Conservation (phyloP, 2,113 vertebrate genomes). For the Tenrec ecaudatus region DNA sequence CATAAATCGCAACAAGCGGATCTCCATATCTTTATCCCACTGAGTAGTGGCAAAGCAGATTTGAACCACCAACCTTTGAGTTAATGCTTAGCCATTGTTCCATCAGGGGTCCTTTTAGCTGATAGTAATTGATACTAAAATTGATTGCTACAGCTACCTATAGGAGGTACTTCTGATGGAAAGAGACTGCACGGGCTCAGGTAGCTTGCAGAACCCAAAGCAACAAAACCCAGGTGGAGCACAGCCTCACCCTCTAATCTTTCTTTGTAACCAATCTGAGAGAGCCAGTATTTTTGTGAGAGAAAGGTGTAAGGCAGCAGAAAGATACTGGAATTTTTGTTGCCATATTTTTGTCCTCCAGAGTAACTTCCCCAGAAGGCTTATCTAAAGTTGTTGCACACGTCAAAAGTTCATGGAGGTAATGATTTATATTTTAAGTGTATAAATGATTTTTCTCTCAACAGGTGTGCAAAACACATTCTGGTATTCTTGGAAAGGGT, state of each 20-base stretch:
- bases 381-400: background rate
- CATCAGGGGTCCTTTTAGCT: background rate
- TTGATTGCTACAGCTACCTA: background rate
- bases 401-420: background rate
- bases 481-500: slow-evolving; percentile 97
- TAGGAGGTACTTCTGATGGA: background rate
- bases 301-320: background rate
- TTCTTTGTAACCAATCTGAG: background rate
- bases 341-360: background rate
- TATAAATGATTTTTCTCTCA: slow-evolving; percentile 49
- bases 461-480: slow-evolving; percentile 97
- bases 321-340: background rate
- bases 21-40: no score
- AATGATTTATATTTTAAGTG: slow-evolving; percentile 41
- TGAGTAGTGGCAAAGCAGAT: background rate
- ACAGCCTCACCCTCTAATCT: background rate
- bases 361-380: background rate
- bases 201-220: background rate
- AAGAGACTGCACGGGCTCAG: background rate
- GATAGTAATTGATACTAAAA: background rate
- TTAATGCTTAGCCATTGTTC: background rate
- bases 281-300: background rate
- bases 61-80: background rate
- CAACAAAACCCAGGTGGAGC: background rate
- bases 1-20: no score